These are phyloP conservation scores for Elegia similella DNA, from an alignment of 2,888 invertebrate genomes.

Conservation along the genomic window DNA sequence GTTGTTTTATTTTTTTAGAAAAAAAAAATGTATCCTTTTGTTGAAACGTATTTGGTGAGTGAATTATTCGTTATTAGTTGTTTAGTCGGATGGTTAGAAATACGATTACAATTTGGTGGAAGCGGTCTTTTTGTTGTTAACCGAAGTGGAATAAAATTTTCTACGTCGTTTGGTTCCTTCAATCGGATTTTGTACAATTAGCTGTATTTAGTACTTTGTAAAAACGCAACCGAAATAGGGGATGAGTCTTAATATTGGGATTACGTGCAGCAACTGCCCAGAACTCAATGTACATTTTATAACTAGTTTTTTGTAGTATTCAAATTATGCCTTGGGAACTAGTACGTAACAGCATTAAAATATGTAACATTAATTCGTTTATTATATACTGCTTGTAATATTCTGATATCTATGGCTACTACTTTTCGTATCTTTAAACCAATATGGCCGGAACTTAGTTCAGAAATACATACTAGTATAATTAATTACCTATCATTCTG, in stretches of 20 bases:
- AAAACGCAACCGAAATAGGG: conserved; percentile 30
- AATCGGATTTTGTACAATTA: conserved; percentile 73
- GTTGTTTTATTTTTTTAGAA: conserved; percentile 56
- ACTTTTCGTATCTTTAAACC: no score
- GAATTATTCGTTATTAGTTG: conserved; percentile 67
- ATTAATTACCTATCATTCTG: no score
- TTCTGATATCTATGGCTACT: no score
- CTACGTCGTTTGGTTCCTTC: conserved; percentile 59
- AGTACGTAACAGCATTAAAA: not conserved
- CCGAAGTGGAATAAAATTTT: conserved; percentile 63
- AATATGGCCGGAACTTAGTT: no score
- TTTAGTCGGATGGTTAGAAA: conserved; percentile 56
- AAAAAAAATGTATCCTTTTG: conserved; percentile 31
- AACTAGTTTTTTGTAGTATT: not conserved
- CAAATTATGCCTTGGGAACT: not conserved
- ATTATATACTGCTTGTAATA: no score
- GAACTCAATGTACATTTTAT: not conserved
- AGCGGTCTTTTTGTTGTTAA: conserved; percentile 51
- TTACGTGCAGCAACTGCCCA: not conserved
- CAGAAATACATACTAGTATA: no score
- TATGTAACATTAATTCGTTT: no score
- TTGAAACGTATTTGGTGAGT: conserved; percentile 51
- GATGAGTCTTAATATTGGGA: conserved; percentile 28
- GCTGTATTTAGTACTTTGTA: conserved; percentile 49
- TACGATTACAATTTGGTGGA: conserved; percentile 63